Evolutionary conservation across 2,113 vertebrate genomes (phyloP), one percentile per base, ranked within the genome.

Genomic region (Rhipidura dahli): DNA sequence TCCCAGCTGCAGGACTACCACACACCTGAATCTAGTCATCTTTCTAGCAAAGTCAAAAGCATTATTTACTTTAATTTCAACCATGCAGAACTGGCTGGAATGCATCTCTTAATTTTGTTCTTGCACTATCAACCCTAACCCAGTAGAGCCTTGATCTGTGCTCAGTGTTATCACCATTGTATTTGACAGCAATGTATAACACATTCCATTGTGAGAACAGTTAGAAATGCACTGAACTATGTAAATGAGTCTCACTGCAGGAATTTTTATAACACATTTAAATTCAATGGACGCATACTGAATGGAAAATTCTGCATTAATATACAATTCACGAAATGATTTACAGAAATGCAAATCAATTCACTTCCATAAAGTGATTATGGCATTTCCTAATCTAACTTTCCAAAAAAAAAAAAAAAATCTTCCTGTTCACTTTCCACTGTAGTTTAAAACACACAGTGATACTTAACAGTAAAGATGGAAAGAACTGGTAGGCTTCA

Each of bases 221-320:
- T 57, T 73, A 89, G 64, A 89, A 94, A 81, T 61, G 40, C n/a
- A 77, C 31, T 73, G 83, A 96, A 42, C 44, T 80, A 75, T 89
- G 59, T 35, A 92, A 88, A 92, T 73, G 42, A 65, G 42, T 57
- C 39, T 72, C 28, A 54, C 64, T 89, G 37, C 40, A 91, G 68
- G 42, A 87, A 65, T 70, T 94, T 92, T 93, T 83, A 39, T 83
- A 88, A 40, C 44, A 60, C 2, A 0, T 83, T 96, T 76, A 10
- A 95, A 91, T 89, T 89, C 73, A 81, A 10, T 50, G 24, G 33
- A 30, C 30, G 45, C 7, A 63, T 33, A 57, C 15, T 59, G 47
- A 66, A 81, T 83, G 60, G 70, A 78, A 89, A 89, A 89, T 57
- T 93, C 80, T 87, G 30, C 30, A 88, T 80, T 83, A 77, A 70